Percentiles rank a stretch among this genome's conserved stretches.
phyloP scores from a whole-genome alignment of 1,140 invertebrate species.

The Diabrotica undecimpunctata region DNA sequence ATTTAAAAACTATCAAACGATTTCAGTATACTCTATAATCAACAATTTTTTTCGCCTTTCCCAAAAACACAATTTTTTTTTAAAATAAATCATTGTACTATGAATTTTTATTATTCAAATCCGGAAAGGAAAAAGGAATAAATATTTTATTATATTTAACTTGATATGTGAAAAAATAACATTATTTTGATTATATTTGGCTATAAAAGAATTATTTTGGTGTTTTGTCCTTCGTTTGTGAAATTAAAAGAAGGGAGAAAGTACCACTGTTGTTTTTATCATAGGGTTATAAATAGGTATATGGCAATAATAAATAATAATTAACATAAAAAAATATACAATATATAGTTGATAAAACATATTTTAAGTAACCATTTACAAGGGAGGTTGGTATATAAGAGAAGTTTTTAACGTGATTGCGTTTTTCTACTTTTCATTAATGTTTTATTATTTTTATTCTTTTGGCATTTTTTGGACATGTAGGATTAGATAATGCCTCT shows the following conservation, averaged over 20 bases:
- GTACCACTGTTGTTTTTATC: not conserved
- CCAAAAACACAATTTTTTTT: too few species aligned
- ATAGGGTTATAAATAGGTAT: not conserved
- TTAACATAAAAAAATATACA: slow-evolving; percentile 11
- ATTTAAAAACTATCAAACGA: too few species aligned
- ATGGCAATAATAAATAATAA: slow-evolving; percentile 20
- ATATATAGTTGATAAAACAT: not conserved
- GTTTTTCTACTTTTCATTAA: not conserved
- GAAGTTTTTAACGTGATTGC: not conserved
- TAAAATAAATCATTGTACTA: slow-evolving; percentile 16
- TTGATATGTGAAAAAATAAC: slow-evolving; percentile 37
- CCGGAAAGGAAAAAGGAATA: slow-evolving; percentile 10
- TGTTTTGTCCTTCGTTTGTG: slow-evolving; percentile 29
- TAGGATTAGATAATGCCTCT: too few species aligned
- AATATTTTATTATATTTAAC: slow-evolving; percentile 23
- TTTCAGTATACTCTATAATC: too few species aligned
- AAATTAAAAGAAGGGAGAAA: not conserved
- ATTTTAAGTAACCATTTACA: slow-evolving; percentile 10
- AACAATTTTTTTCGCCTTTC: too few species aligned
- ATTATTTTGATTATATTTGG: slow-evolving; percentile 27
- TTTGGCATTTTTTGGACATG: too few species aligned
- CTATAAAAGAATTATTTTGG: slow-evolving; percentile 25
- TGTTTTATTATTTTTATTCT: too few species aligned
- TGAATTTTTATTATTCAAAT: slow-evolving; percentile 8
- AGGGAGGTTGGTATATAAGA: slow-evolving; percentile 1